Conservation (phyloP, 2,113 vertebrate species). For the Siphamia tubifer region DNA sequence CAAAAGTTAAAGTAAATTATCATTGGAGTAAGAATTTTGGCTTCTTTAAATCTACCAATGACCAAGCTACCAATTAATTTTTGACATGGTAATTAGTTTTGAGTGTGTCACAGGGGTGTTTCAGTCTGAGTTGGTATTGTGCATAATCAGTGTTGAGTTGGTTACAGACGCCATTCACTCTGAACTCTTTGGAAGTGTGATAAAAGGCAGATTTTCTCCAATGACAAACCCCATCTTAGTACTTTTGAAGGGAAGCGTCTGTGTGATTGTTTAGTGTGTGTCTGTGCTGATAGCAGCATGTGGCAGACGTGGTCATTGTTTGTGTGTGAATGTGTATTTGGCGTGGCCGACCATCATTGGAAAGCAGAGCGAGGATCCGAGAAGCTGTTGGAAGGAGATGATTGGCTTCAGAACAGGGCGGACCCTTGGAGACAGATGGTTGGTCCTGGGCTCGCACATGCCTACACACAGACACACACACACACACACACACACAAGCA, state of each 20-base stretch:
- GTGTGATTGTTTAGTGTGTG: constrained; percentile 45
- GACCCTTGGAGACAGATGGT: constrained; percentile 82
- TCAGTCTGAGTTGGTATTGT: too few species aligned
- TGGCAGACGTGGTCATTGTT: constrained; percentile 68
- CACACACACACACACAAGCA: constrained; percentile 61
- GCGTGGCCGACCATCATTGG: constrained; percentile 67
- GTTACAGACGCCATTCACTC: too few species aligned
- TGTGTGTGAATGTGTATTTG: constrained; percentile 69
- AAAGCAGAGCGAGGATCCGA: constrained; percentile 77
- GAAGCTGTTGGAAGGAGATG: constrained; percentile 80
- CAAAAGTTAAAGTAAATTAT: too few species aligned
- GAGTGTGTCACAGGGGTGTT: too few species aligned
- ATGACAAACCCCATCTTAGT: constrained; percentile 26
- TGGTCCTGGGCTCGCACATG: constrained; percentile 71
- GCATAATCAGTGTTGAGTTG: too few species aligned
- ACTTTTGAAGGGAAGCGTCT: constrained; percentile 46
- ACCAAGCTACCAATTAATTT: too few species aligned
- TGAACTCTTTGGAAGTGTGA: constrained; percentile 26
- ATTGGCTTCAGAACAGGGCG: constrained; percentile 78
- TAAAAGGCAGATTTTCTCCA: constrained; percentile 43
- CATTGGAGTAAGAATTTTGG: too few species aligned
- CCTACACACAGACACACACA: constrained; percentile 67
- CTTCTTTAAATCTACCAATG: too few species aligned
- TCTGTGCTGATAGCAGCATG: constrained; percentile 54
- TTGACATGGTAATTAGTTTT: too few species aligned